Percentiles rank a stretch among this genome's conserved stretches.
Conservation (phyloP, 2,797 vertebrate genomes). For the Malurus leucopterus region DNA sequence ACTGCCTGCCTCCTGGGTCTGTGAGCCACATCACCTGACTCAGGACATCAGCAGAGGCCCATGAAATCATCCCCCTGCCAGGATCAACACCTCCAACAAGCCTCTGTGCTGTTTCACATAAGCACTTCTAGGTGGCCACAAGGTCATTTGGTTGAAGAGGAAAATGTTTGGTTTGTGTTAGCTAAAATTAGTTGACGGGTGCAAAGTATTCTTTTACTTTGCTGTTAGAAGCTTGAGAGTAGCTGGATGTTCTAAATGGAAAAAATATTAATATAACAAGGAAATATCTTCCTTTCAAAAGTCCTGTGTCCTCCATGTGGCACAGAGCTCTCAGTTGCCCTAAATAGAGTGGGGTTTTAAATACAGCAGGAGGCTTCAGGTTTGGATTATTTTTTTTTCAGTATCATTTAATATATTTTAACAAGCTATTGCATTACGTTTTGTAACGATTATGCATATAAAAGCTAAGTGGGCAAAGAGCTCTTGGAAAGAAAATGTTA, state of each 20-base stretch:
- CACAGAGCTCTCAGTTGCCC: not conserved
- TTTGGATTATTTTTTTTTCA: not conserved
- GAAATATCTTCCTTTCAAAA: not conserved
- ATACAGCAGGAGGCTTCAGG: accelerated
- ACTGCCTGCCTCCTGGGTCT: not conserved
- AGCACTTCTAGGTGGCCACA: not conserved
- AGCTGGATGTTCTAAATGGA: not conserved
- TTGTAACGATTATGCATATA: not conserved
- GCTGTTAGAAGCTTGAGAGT: not conserved
- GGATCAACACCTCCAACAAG: slow-evolving; percentile 6
- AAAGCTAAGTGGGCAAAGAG: not conserved
- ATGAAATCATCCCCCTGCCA: not conserved
- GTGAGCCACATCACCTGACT: not conserved
- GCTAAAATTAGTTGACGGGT: slow-evolving; percentile 23
- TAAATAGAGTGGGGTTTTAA: not conserved
- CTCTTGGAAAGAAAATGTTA: not conserved
- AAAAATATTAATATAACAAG: not conserved
- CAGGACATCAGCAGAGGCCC: not conserved
- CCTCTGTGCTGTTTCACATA: not conserved
- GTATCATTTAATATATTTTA: not conserved
- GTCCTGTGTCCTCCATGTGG: accelerated
- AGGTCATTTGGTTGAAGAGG: slow-evolving; percentile 31
- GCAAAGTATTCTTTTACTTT: slow-evolving; percentile 24
- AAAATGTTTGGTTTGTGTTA: slow-evolving; percentile 16
- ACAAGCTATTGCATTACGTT: not conserved